Conservation (phyloP, 1,140 invertebrate genomes). For the Bursaphelenchus mucronatus region DNA sequence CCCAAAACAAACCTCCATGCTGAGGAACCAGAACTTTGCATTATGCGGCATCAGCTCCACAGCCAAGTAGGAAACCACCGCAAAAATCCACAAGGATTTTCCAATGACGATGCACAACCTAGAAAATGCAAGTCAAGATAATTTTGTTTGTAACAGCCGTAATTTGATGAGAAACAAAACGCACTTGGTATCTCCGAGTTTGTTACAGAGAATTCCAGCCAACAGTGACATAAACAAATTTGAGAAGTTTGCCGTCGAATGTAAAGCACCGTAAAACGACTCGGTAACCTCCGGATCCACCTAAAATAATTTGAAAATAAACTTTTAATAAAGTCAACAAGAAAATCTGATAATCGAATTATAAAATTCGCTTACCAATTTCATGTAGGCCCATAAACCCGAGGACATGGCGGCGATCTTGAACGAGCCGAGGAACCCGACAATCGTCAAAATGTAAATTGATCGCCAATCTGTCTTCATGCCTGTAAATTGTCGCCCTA, state of each 20-base stretch:
- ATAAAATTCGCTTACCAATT: slow-evolving; percentile 21
- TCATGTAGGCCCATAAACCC: slow-evolving; percentile 29
- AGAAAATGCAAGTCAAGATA: too few species aligned
- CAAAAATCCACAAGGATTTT: slow-evolving; percentile 18
- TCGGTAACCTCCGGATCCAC: slow-evolving; percentile 10
- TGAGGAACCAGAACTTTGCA: neutral
- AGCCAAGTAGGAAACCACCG: slow-evolving; percentile 4
- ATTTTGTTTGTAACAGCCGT: too few species aligned
- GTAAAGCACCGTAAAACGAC: slow-evolving; percentile 24
- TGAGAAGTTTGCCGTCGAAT: slow-evolving; percentile 7
- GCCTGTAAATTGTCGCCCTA: too few species aligned
- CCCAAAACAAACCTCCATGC: neutral
- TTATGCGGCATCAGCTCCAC: slow-evolving; percentile 14
- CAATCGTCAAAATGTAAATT: slow-evolving; percentile 26
- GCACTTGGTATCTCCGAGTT: too few species aligned
- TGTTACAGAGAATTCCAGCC: slow-evolving; percentile 14
- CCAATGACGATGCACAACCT: slow-evolving; percentile 12
- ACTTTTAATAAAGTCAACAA: neutral
- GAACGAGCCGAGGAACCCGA: slow-evolving; percentile 20
- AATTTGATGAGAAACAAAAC: too few species aligned
- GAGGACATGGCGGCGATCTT: slow-evolving; percentile 24
- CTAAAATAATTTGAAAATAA: slow-evolving; percentile 1
- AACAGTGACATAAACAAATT: slow-evolving; percentile 14
- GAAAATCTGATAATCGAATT: neutral
- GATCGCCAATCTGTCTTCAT: slow-evolving; percentile 26